phyloP scores from a whole-genome alignment of 2,113 vertebrate genomes.

The Ariopsis seemanni region DNA sequence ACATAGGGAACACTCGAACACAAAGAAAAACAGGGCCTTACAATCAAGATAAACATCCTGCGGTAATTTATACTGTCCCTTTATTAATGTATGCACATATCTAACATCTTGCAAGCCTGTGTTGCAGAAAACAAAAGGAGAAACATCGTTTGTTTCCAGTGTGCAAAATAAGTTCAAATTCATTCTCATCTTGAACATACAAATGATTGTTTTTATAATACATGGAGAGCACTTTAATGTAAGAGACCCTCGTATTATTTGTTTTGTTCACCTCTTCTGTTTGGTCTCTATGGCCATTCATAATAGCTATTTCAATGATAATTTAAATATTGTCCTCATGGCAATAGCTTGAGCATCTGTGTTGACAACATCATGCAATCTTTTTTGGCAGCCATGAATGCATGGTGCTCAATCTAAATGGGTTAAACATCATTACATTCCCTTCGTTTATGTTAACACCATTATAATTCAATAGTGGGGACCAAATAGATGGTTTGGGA shows the following conservation, averaged over 20 bases:
- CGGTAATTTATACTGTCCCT: slow-evolving; percentile 76
- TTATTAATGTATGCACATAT: slow-evolving; percentile 69
- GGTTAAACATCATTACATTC: not conserved
- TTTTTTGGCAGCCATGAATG: not conserved
- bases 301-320: not conserved
- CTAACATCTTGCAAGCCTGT: slow-evolving; percentile 57
- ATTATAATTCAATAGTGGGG: not conserved
- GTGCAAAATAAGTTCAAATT: not conserved
- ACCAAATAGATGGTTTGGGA: not conserved
- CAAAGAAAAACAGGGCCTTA: slow-evolving; percentile 69
- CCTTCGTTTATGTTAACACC: not conserved
- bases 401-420: not conserved
- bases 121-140: not conserved
- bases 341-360: not conserved
- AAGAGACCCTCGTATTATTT: slow-evolving; percentile 69
- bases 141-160: not conserved
- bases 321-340: not conserved
- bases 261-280: slow-evolving; percentile 34
- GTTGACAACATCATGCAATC: not conserved
- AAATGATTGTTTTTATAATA: slow-evolving; percentile 53
- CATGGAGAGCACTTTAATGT: slow-evolving; percentile 68
- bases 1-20: slow-evolving; percentile 72
- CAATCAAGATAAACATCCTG: slow-evolving; percentile 73
- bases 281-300: slow-evolving; percentile 4
- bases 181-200: not conserved